These are phyloP conservation scores for Pseudomugil gertrudae DNA, from an alignment of 2,797 vertebrate species.

Conservation along the genomic window DNA sequence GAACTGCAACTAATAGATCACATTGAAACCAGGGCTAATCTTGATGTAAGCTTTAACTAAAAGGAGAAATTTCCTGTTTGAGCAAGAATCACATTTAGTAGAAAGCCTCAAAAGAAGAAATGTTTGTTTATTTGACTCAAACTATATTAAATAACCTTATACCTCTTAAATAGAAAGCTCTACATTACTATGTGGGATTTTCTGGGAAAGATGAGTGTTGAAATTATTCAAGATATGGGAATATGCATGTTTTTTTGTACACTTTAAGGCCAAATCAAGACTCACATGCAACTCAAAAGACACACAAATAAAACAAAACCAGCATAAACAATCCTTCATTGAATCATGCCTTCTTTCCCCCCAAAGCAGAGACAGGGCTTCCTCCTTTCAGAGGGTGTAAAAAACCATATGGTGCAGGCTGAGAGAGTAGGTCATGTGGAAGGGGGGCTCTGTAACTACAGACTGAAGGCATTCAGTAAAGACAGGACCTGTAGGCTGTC, in stretches of 20 bases:
- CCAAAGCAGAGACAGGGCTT: constrained; percentile 61
- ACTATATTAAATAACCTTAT: not conserved
- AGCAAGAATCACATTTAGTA: not conserved
- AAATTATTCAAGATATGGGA: not conserved
- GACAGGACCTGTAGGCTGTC: constrained; percentile 70
- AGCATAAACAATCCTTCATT: constrained; percentile 38
- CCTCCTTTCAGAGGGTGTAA: constrained; percentile 63
- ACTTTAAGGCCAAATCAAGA: constrained; percentile 7
- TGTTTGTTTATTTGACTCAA: no score
- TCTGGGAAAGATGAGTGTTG: not conserved
- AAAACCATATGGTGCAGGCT: constrained; percentile 78
- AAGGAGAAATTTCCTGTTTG: no score
- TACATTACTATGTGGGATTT: not conserved
- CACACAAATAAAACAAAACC: constrained; percentile 35
- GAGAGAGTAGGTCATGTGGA: constrained; percentile 56
- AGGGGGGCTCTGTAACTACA: constrained; percentile 65
- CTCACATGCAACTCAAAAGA: constrained; percentile 15
- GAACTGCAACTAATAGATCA: not conserved
- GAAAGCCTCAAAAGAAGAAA: not conserved
- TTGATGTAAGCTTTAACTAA: no score
- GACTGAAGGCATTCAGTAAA: constrained; percentile 56
- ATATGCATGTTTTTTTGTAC: not conserved
- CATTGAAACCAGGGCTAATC: no score
- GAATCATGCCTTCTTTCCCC: constrained; percentile 31
- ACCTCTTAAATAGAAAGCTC: not conserved